Conservation (phyloP, 2,888 invertebrate species). For the Microplitis manilae region DNA sequence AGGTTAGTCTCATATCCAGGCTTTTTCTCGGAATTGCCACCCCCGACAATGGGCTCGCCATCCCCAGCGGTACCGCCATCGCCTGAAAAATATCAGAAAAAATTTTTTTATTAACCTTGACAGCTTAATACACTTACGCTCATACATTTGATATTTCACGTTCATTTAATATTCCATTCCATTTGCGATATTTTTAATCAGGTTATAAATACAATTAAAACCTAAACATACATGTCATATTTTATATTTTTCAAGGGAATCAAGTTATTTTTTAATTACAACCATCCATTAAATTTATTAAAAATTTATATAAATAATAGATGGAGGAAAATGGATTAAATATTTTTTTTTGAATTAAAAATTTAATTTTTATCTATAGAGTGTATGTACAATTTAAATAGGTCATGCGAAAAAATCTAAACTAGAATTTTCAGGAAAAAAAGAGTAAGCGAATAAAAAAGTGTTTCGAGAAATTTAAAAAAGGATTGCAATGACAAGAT, state of each 20-base stretch:
- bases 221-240: not conserved
- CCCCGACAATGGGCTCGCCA: slow-evolving; percentile 75
- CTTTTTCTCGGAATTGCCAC: slow-evolving; percentile 80
- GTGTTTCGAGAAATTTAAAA: not conserved
- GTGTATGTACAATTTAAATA: not conserved
- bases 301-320: not conserved
- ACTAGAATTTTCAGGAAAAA: not conserved
- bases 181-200: not conserved
- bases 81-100: slow-evolving; percentile 58
- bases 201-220: not conserved
- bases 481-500: not conserved
- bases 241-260: not conserved
- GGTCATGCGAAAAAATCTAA: not conserved
- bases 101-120: not conserved
- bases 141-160: not conserved
- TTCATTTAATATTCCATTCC: not conserved
- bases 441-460: not conserved
- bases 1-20: slow-evolving; percentile 88
- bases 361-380: not conserved
- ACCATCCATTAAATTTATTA: not conserved
- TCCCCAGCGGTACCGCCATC: slow-evolving; percentile 80
- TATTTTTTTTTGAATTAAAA: not conserved
- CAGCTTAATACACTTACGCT: not conserved
- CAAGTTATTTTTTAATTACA: not conserved
- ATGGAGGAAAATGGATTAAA: not conserved